phyloP scores from a whole-genome alignment of 2,797 vertebrate genomes.

The Danio aesculapii region DNA sequence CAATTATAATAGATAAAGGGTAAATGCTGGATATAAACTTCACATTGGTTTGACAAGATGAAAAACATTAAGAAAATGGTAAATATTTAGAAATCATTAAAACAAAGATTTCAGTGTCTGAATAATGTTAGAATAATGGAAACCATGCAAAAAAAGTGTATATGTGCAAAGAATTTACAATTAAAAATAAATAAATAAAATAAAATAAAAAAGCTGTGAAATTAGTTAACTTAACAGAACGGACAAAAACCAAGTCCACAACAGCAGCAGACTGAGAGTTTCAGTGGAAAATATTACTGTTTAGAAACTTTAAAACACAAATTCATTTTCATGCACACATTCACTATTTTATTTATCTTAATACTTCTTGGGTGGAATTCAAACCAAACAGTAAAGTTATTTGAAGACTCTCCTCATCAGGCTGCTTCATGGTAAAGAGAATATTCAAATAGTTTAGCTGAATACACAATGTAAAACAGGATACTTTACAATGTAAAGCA shows the following conservation, averaged over 20 bases:
- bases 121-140: not conserved
- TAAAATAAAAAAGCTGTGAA: conserved; percentile 33
- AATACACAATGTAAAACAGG: conserved; percentile 21
- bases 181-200: conserved; percentile 53
- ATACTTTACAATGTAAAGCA: conserved; percentile 42
- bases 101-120: not conserved
- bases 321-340: no score
- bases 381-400: not conserved
- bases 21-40: conserved; percentile 19
- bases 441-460: conserved; percentile 13
- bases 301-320: conserved; percentile 35
- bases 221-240: conserved; percentile 57
- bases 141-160: conserved; percentile 52
- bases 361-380: not conserved
- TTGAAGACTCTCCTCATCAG: not conserved
- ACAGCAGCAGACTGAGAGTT: conserved; percentile 41
- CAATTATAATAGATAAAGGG: not conserved
- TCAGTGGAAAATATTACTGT: not conserved
- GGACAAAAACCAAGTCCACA: conserved; percentile 48
- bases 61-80: no score
- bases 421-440: not conserved
- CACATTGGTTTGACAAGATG: no score
- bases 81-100: not conserved
- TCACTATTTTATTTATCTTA: no score
- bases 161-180: conserved; percentile 55